These are phyloP conservation scores for Schrankia costaestrigalis DNA, from an alignment of 2,888 invertebrate species.

Conservation along the genomic window DNA sequence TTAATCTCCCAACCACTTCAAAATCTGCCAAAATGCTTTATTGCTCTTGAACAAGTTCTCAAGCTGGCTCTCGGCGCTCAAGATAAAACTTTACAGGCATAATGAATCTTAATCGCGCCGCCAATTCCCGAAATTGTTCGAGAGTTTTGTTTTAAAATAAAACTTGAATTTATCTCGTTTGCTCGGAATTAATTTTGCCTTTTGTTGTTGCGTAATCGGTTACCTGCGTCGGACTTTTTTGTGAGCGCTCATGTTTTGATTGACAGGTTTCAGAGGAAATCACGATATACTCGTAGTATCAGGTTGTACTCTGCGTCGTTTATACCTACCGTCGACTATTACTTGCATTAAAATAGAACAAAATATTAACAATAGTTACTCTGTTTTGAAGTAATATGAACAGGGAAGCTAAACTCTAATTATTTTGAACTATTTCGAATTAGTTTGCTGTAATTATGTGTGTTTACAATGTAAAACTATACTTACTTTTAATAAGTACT, in stretches of 20 bases:
- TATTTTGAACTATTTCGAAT: no score
- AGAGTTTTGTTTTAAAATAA: constrained; percentile 72
- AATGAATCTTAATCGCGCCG: constrained; percentile 77
- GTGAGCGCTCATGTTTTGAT: constrained; percentile 37
- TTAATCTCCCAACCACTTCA: constrained; percentile 71
- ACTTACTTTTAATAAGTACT: no score
- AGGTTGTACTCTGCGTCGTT: no score
- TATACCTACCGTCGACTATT: no score
- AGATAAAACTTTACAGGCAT: constrained; percentile 78
- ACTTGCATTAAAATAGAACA: no score
- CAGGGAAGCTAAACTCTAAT: no score
- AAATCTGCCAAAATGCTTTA: constrained; percentile 79
- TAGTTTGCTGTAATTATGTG: no score
- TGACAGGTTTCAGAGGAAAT: not conserved
- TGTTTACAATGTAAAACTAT: no score
- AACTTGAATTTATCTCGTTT: constrained; percentile 68
- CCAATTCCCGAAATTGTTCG: constrained; percentile 73
- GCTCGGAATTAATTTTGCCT: constrained; percentile 64
- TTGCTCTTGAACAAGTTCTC: constrained; percentile 68
- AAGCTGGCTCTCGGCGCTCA: constrained; percentile 53
- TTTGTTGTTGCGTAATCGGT: constrained; percentile 66
- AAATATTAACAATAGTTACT: no score
- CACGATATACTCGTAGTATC: no score
- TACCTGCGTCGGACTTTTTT: constrained; percentile 59
- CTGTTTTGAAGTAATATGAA: no score